Conservation (phyloP, 2,797 vertebrate species). For the Chrosomus eos region DNA sequence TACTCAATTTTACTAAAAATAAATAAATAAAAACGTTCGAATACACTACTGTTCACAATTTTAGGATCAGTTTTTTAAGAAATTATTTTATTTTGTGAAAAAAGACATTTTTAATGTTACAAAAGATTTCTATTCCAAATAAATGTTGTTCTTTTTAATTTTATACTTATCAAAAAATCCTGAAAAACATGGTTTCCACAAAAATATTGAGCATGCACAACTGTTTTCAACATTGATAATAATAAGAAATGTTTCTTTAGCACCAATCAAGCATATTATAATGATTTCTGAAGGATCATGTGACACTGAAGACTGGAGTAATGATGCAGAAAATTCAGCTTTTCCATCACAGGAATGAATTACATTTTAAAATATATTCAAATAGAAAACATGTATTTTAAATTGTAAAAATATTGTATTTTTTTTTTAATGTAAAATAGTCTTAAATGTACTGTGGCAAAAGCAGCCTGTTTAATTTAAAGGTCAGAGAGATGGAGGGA, state of each 20-base stretch:
- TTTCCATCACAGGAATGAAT: background rate
- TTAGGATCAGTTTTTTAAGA: background rate
- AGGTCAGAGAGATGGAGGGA: background rate
- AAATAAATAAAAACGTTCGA: background rate
- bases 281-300: background rate
- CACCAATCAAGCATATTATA: background rate
- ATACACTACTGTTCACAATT: background rate
- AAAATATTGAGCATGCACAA: background rate
- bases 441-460: background rate
- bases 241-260: background rate
- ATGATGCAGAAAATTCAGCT: background rate
- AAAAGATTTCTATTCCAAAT: background rate
- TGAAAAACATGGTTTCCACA: background rate
- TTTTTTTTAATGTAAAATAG: background rate
- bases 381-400: background rate
- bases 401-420: background rate
- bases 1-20: background rate
- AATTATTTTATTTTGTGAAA: background rate
- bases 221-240: background rate
- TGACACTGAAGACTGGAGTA: background rate
- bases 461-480: background rate
- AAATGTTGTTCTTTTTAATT: background rate
- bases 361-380: background rate
- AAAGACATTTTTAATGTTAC: background rate
- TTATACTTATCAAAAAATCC: background rate